Base-by-base conservation (phyloP, 2,797 vertebrate species). In the Centropyge bicolor region DNA sequence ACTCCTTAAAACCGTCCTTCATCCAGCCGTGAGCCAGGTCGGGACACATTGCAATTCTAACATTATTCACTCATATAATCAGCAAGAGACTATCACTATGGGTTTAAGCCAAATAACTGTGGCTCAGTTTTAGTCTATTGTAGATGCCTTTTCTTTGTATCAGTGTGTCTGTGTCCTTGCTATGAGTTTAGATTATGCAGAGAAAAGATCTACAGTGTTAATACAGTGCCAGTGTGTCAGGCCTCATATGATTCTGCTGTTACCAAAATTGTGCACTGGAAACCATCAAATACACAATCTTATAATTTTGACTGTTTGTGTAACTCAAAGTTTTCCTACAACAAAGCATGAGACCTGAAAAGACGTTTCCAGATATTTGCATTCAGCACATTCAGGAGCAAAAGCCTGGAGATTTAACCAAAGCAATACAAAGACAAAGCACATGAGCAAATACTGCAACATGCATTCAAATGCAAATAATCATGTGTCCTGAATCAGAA, bases 391-490 rank as follows among this genome's bases (percentile, higher is more conserved):
- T 46, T 74, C 14, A 46, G 11, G 10, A 40, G 16, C 4, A 38
- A 60, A 61, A 14, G 35, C 0, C 14, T n/a, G 49, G 24, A 22
- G 35, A 22, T 74, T 61, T 10, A 59, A 72, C 17, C 24, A 61
- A 22, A 67, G 12, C 17, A 56, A 52, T 9, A 19, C 11, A 8
- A 63, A 24, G 5, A 14, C 27, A 82, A 60, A 45, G 9, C 55
- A 38, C 17, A 31, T 12, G 7, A 48, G 19, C n/a, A 68, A 69
- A 61, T 8, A 57, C 13, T 41, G 31, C 16, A 10, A 20, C 10
- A 31, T 66, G 24, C 22, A 66, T 49, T 22, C 31, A 73, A 61
- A 70, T 80, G 36, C 40, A 61, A 5, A 54, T 20, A 5, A 54
- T 20, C 12, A 40, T 55, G 13, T 0, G 1, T 40, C 40, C 1